Conservation (phyloP, 2,888 invertebrate species). For the Drosophila ustulata region DNA sequence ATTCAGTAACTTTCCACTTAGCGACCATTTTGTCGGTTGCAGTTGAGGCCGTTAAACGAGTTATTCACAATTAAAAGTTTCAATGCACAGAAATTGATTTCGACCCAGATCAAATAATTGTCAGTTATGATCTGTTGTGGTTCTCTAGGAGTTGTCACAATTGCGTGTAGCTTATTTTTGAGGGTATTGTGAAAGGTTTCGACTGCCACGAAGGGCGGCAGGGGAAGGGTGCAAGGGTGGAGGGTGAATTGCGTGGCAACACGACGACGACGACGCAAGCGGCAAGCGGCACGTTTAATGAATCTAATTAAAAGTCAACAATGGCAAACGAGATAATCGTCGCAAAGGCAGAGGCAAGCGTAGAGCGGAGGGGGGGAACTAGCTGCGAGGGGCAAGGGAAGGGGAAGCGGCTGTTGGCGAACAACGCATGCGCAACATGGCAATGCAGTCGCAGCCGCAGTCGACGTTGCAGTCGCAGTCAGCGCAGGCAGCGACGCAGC, state of each 20-base stretch:
- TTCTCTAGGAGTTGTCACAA: background rate
- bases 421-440: slow-evolving; percentile 75
- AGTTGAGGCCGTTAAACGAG: background rate
- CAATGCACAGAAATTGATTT: background rate
- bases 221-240: background rate
- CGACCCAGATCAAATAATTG: background rate
- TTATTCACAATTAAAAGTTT: background rate
- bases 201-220: background rate
- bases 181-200: slow-evolving; percentile 11
- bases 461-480: slow-evolving; percentile 24
- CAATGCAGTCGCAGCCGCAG: slow-evolving; percentile 31
- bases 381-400: background rate
- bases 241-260: slow-evolving; percentile 19
- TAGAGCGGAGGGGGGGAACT: slow-evolving; percentile 22
- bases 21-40: background rate
- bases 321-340: slow-evolving; percentile 80
- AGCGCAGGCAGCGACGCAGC: slow-evolving; percentile 9
- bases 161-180: background rate
- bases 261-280: slow-evolving; percentile 25
- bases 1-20: background rate
- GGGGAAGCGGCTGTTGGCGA: slow-evolving; percentile 32
- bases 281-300: slow-evolving; percentile 79
- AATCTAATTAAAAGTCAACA: slow-evolving; percentile 83
- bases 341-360: slow-evolving; percentile 43
- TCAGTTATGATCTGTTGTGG: slow-evolving; percentile 2